Conservation (phyloP, 64 coral and sea anemone species). For the Dendronephthya gigantea region DNA sequence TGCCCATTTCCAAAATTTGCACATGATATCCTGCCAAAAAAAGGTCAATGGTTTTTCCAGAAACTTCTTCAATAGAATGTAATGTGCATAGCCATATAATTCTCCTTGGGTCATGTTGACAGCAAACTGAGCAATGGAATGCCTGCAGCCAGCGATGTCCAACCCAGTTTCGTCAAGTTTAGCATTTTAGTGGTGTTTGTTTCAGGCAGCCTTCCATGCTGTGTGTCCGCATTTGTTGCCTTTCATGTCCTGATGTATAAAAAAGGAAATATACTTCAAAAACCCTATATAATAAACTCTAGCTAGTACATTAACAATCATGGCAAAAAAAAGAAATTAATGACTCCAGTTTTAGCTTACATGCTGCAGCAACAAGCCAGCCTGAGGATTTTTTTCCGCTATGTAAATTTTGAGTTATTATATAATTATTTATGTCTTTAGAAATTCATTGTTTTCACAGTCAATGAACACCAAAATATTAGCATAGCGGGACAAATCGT, state of each 20-base stretch:
- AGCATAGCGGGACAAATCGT: too few species aligned
- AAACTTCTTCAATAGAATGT: not conserved
- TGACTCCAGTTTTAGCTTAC: too few species aligned
- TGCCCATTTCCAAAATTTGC: not conserved
- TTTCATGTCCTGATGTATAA: not conserved
- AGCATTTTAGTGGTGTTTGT: not conserved
- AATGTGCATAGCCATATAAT: slow-evolving; percentile 17
- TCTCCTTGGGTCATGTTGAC: not conserved
- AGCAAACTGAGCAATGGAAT: not conserved
- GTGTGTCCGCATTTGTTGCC: not conserved
- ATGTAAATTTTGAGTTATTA: too few species aligned
- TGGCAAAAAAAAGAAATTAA: too few species aligned
- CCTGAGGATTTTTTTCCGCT: too few species aligned
- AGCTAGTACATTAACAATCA: too few species aligned
- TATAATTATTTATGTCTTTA: too few species aligned
- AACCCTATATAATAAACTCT: too few species aligned
- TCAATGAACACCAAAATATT: too few species aligned
- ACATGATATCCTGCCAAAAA: not conserved
- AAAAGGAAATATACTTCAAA: too few species aligned
- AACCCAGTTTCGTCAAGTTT: not conserved
- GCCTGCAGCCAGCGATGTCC: not conserved
- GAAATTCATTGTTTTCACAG: too few species aligned
- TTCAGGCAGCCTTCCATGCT: not conserved
- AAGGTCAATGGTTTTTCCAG: not conserved
- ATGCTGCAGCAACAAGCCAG: too few species aligned